A percentile compares a stretch with the other conserved stretches of the same genome.
Conservation (phyloP, 2,797 vertebrate species). For the Liasis olivaceus region DNA sequence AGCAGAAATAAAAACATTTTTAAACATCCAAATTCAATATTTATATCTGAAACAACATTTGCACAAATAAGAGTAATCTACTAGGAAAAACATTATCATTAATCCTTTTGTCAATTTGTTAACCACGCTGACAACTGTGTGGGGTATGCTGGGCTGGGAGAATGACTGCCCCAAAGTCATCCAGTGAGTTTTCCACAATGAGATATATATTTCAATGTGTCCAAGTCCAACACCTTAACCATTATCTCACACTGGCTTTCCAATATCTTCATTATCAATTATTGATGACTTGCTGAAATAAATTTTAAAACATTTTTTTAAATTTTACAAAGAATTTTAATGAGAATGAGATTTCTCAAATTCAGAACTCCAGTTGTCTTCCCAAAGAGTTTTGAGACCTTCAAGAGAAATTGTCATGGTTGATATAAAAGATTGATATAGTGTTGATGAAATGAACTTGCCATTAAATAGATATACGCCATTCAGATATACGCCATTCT, state of each 20-base stretch:
- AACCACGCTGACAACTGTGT: not conserved
- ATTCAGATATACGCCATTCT: not conserved
- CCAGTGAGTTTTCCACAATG: not conserved
- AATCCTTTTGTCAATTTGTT: not conserved
- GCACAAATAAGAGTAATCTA: not conserved
- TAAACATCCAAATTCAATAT: not conserved
- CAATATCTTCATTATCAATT: not conserved
- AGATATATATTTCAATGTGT: not conserved
- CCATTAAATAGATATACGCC: not conserved
- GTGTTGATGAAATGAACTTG: not conserved
- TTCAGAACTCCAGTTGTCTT: not conserved
- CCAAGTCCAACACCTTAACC: not conserved
- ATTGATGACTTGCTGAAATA: not conserved
- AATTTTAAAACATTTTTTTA: not conserved
- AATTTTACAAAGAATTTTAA: not conserved
- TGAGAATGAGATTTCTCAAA: not conserved
- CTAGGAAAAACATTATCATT: not conserved
- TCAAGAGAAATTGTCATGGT: not conserved
- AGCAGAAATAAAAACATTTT: not conserved
- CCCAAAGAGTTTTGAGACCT: not conserved
- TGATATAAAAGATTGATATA: not conserved
- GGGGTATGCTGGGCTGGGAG: not conserved
- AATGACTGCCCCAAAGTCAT: not conserved
- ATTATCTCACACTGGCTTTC: not conserved
- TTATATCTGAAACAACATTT: not conserved